Conservation (phyloP, 2,888 invertebrate genomes). For the Abscondita cerata region DNA sequence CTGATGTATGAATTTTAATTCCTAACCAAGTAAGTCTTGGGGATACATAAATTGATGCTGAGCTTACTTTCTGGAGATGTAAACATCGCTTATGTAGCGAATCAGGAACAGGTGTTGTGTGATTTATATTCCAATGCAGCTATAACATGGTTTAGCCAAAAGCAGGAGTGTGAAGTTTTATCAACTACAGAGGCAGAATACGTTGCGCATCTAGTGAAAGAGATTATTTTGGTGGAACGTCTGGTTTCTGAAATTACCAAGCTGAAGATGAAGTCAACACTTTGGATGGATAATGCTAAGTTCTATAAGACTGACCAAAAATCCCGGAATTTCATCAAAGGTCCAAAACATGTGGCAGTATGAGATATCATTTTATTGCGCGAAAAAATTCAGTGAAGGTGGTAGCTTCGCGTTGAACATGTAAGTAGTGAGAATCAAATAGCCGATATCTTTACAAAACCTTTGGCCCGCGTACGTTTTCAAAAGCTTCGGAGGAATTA, state of each 20-base stretch:
- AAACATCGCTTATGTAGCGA: slow-evolving; percentile 26
- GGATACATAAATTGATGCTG: slow-evolving; percentile 34
- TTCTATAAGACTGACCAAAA: slow-evolving; percentile 33
- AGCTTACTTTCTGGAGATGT: slow-evolving; percentile 39
- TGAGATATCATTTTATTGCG: slow-evolving; percentile 33
- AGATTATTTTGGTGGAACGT: slow-evolving; percentile 44
- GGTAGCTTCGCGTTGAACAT: slow-evolving; percentile 11
- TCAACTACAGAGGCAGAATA: slow-evolving; percentile 47
- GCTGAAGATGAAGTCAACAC: slow-evolving; percentile 18
- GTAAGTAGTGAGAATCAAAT: no score
- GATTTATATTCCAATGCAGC: slow-evolving; percentile 38
- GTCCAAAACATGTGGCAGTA: slow-evolving; percentile 35
- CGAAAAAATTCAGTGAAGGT: slow-evolving; percentile 20
- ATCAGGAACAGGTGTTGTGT: slow-evolving; percentile 36
- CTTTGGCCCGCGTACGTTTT: no score
- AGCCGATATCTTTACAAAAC: no score
- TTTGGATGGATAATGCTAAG: slow-evolving; percentile 29
- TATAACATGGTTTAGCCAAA: slow-evolving; percentile 46
- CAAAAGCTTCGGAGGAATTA: no score
- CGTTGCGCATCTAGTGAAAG: slow-evolving; percentile 46
- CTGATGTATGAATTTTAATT: slow-evolving; percentile 17
- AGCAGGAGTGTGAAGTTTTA: slow-evolving; percentile 45
- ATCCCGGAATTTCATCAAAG: slow-evolving; percentile 29
- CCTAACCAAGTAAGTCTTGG: slow-evolving; percentile 17
- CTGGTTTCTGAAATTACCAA: slow-evolving; percentile 31